These are phyloP conservation scores for Rhinatrema bivittatum DNA, from an alignment of 2,797 vertebrate species.

Conservation along the genomic window DNA sequence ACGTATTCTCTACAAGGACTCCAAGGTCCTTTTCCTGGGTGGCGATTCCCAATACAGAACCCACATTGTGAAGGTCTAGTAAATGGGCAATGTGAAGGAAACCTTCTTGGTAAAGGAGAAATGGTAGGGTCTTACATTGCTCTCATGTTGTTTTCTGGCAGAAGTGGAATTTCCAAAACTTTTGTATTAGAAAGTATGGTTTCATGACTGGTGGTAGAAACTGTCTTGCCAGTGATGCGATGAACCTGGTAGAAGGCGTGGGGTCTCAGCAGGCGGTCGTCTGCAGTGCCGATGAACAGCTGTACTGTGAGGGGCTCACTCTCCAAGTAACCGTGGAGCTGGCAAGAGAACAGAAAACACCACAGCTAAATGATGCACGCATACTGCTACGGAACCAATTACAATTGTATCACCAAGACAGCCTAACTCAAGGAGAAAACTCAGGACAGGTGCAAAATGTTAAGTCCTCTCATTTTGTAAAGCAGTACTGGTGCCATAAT, in stretches of 20 bases:
- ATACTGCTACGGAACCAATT: slow-evolving; percentile 34
- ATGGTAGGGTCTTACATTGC: slow-evolving; percentile 75
- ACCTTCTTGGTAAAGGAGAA: background rate
- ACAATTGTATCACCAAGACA: slow-evolving; percentile 41
- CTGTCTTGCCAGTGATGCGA: slow-evolving; percentile 95
- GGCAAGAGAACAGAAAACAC: slow-evolving; percentile 66
- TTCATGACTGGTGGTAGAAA: slow-evolving; percentile 95
- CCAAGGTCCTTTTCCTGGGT: too few relatives aligned
- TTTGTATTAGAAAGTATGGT: slow-evolving; percentile 94
- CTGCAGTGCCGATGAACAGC: slow-evolving; percentile 97
- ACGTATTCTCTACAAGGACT: too few relatives aligned
- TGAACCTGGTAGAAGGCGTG: slow-evolving; percentile 99
- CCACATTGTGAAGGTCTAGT: slow-evolving; percentile 5
- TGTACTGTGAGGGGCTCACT: slow-evolving; percentile 93
- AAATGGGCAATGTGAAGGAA: slow-evolving; percentile 1
- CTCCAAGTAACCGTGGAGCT: slow-evolving; percentile 96
- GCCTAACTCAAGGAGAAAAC: slow-evolving; percentile 46
- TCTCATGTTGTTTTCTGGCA: slow-evolving; percentile 95
- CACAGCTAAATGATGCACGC: slow-evolving; percentile 40
- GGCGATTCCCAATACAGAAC: too few relatives aligned
- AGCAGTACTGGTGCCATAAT: slow-evolving; percentile 37
- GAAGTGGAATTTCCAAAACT: slow-evolving; percentile 84
- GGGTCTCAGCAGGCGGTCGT: slow-evolving; percentile 94
- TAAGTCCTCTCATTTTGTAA: slow-evolving; percentile 25
- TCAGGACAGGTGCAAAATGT: slow-evolving; percentile 45